phyloP scores from a whole-genome alignment of 1,140 invertebrate genomes.

The Calosoma granatense region DNA sequence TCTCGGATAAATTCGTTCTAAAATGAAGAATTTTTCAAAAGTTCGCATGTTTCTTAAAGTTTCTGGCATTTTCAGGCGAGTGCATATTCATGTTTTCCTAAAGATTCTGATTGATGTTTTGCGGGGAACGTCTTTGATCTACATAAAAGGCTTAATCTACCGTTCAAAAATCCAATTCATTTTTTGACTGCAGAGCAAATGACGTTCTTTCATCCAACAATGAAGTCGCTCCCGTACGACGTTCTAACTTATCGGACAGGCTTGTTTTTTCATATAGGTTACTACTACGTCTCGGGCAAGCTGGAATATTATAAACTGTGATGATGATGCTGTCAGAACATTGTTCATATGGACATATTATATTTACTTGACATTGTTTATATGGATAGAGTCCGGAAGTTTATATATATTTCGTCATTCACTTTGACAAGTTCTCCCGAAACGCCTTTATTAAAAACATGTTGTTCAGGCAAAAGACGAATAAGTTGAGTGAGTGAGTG shows the following conservation, averaged over 20 bases:
- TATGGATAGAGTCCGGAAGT: too few relatives aligned
- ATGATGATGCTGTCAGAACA: too few relatives aligned
- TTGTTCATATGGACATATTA: too few relatives aligned
- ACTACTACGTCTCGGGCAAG: too few relatives aligned
- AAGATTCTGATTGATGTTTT: constrained; percentile 6
- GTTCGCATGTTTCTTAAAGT: not conserved
- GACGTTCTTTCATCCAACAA: not conserved
- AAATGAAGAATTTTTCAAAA: not conserved
- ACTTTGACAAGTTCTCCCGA: too few relatives aligned
- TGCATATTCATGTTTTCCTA: constrained; percentile 2
- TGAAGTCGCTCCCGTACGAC: not conserved
- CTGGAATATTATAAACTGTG: too few relatives aligned
- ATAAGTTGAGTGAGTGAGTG: too few relatives aligned
- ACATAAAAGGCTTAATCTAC: constrained; percentile 6
- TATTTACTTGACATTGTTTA: too few relatives aligned
- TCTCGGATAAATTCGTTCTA: not conserved
- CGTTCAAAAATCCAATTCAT: constrained; percentile 5
- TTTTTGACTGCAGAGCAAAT: not conserved
- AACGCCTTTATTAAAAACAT: not conserved
- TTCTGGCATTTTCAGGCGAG: not conserved
- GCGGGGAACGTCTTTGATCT: not conserved
- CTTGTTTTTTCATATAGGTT: constrained; percentile 3
- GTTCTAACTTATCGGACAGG: not conserved
- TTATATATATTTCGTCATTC: too few relatives aligned
- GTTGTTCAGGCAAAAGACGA: too few relatives aligned